Conservation (phyloP, 1,140 invertebrate species). For the Drosophila auraria region DNA sequence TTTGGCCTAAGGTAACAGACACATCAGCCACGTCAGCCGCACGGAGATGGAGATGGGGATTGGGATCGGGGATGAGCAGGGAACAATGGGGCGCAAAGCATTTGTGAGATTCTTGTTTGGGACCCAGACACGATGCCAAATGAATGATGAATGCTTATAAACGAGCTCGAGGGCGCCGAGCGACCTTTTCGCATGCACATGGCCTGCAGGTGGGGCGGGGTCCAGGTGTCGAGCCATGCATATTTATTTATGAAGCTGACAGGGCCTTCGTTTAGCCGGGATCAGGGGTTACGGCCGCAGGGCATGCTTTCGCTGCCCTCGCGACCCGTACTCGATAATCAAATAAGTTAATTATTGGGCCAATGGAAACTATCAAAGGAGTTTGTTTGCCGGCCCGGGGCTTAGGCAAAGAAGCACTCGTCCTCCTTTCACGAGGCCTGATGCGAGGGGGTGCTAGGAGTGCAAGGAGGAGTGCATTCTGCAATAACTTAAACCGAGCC, state of each 20-base stretch:
- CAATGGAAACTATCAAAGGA: conserved; percentile 56
- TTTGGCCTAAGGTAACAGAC: conserved; percentile 60
- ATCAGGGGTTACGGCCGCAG: conserved; percentile 6
- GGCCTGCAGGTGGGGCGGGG: conserved; percentile 28
- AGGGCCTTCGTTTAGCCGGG: conserved; percentile 9
- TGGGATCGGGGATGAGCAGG: background rate
- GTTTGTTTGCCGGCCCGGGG: conserved; percentile 4
- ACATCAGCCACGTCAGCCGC: conserved; percentile 9
- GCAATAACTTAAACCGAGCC: conserved; percentile 38
- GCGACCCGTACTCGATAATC: conserved; percentile 28
- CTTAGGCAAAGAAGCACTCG: conserved; percentile 4
- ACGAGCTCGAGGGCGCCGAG: conserved; percentile 64
- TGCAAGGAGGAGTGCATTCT: conserved; percentile 26
- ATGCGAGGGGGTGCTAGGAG: background rate
- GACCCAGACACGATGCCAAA: conserved; percentile 57
- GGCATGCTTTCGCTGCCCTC: conserved; percentile 8
- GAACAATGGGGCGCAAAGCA: conserved; percentile 50
- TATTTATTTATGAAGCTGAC: conserved; percentile 31
- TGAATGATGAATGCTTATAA: conserved; percentile 80
- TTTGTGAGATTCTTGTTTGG: conserved; percentile 64
- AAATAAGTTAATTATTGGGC: conserved; percentile 53
- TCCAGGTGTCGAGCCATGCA: conserved; percentile 29
- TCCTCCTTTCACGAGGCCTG: background rate
- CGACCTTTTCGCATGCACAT: conserved; percentile 63
- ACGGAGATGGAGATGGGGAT: background rate